Evolutionary conservation across 2,113 vertebrate genomes (phyloP).

Genomic region (Scytalopus superciliaris): DNA sequence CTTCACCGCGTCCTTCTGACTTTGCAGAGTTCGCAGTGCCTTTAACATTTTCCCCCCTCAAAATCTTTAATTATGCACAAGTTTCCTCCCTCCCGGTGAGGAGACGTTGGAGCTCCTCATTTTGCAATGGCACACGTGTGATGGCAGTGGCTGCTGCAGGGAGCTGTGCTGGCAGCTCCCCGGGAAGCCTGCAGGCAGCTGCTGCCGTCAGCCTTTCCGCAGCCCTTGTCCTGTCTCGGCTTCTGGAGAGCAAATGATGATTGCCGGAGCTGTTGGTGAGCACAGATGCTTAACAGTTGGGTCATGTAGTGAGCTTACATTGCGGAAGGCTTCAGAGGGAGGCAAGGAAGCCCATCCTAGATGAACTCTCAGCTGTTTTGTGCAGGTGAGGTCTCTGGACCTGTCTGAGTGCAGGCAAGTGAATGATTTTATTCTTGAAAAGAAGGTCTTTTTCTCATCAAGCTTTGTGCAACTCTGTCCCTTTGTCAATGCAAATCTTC

Average conservation of each 20-base stretch:
- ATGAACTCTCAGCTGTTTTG: not conserved
- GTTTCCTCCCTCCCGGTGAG: not conserved
- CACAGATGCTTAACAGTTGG: not conserved
- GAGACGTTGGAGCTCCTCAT: accelerated
- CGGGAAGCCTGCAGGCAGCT: not conserved
- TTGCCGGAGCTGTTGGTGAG: not conserved
- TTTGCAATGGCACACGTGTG: not conserved
- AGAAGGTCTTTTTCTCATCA: not conserved
- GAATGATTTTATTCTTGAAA: not conserved
- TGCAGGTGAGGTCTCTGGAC: not conserved
- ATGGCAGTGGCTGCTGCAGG: not conserved
- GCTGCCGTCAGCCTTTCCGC: not conserved
- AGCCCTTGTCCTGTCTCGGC: not conserved
- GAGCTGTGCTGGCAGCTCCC: not conserved
- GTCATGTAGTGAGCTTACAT: not conserved
- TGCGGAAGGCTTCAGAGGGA: not conserved
- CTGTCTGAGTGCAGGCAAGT: not conserved
- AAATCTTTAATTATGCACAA: not conserved
- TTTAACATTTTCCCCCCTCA: not conserved
- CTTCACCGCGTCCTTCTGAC: not conserved
- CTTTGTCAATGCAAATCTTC: not conserved
- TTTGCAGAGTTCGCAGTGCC: not conserved
- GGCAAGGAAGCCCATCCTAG: not conserved
- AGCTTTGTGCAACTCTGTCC: not conserved
- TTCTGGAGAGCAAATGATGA: not conserved